Percentiles rank a stretch among this genome's conserved stretches.
These are phyloP conservation scores for Arrhopalites spinosus DNA, from an alignment of 2,888 invertebrate species.

Conservation along the genomic window DNA sequence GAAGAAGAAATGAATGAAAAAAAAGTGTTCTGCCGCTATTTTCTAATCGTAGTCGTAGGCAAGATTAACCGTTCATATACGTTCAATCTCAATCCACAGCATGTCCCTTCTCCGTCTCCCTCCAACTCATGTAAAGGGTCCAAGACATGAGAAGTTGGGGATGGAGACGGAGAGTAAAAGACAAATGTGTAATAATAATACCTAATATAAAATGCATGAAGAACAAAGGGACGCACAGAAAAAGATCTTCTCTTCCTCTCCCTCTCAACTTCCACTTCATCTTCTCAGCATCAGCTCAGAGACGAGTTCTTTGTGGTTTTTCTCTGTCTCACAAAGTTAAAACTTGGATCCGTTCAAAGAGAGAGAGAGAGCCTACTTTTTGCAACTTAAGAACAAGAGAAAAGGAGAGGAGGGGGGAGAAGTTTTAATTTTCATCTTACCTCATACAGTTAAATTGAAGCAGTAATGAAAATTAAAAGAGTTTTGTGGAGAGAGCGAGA, in stretches of 20 bases:
- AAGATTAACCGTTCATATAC: not conserved
- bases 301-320: conserved; percentile 4
- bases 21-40: too few species aligned
- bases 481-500: conserved; percentile 7
- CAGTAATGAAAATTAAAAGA: conserved; percentile 34
- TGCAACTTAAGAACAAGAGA: not conserved
- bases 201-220: conserved; percentile 23
- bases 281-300: not conserved
- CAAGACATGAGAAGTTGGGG: too few species aligned
- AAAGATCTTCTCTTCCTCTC: not conserved
- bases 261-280: not conserved
- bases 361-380: conserved; percentile 1
- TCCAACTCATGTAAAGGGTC: too few species aligned
- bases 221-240: conserved; percentile 1
- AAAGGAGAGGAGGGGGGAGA: not conserved
- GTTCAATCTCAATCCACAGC: not conserved
- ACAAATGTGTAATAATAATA: conserved; percentile 12
- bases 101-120: not conserved
- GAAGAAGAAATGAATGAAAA: too few species aligned
- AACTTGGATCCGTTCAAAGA: not conserved
- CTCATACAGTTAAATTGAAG: conserved; percentile 16
- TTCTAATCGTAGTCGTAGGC: not conserved
- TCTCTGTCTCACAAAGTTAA: not conserved
- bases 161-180: not conserved
- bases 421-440: conserved; percentile 1